A percentile compares a stretch with the other conserved stretches of the same genome.
phyloP scores from a whole-genome alignment of 2,113 vertebrate species.

The Neogobius melanostomus region DNA sequence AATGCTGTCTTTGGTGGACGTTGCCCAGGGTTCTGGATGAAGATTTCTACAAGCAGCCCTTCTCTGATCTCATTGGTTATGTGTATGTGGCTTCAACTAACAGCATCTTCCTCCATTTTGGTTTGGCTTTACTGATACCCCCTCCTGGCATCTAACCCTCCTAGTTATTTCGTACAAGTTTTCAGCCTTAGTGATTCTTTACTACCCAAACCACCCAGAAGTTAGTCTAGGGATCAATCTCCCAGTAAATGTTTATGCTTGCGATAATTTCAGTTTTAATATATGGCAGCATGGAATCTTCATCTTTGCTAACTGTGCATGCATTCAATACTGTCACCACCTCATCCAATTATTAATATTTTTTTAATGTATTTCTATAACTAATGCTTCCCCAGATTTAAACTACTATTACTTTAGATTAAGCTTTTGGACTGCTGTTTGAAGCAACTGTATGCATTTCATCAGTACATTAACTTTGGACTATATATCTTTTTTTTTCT shows the following conservation, averaged over 20 bases:
- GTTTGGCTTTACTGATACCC: constrained; percentile 35
- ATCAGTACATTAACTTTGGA: too few relatives aligned
- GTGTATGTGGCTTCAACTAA: constrained; percentile 99
- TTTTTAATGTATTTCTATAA: constrained; percentile 16
- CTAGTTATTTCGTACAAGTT: constrained; percentile 1
- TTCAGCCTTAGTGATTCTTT: constrained; percentile 6
- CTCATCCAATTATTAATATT: neutral
- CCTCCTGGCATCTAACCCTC: constrained; percentile 18
- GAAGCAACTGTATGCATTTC: constrained; percentile 55
- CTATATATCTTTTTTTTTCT: too few relatives aligned
- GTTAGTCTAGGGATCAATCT: neutral
- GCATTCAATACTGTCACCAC: constrained; percentile 13
- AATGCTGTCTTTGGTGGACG: constrained; percentile 84
- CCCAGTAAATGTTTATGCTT: constrained; percentile 19
- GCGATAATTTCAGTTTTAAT: constrained; percentile 13
- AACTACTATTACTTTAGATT: neutral
- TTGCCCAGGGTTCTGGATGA: constrained; percentile 98
- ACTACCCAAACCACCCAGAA: neutral
- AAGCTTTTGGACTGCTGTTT: constrained; percentile 45
- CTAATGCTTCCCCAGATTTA: neutral
- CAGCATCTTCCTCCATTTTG: constrained; percentile 68
- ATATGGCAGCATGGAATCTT: constrained; percentile 41
- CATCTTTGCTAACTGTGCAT: constrained; percentile 1
- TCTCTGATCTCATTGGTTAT: constrained; percentile 99
- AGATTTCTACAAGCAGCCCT: constrained; percentile 99